Conservation (phyloP, 2,797 vertebrate genomes). For the Girardinus metallicus region DNA sequence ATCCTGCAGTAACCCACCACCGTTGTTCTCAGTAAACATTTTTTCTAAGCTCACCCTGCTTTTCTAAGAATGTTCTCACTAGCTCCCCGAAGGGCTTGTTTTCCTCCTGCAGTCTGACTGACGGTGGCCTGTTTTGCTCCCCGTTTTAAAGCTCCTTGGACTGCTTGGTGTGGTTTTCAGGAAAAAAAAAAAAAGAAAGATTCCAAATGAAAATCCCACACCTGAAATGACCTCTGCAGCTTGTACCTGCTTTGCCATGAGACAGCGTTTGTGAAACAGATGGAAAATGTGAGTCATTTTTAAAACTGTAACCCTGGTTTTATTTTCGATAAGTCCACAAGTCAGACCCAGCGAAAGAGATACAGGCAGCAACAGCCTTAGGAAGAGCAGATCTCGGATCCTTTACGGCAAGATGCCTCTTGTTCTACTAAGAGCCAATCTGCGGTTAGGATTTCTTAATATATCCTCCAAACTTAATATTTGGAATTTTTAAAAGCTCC, state of each 20-base stretch:
- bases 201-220: conserved; percentile 6
- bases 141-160: background rate
- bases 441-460: conserved; percentile 35
- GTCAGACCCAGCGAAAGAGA: conserved; percentile 5
- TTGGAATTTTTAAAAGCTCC: background rate
- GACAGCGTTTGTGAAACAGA: background rate
- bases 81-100: background rate
- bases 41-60: background rate
- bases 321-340: background rate
- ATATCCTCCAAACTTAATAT: conserved; percentile 31
- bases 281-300: background rate
- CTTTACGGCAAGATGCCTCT: conserved; percentile 44
- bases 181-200: background rate
- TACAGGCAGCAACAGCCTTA: background rate
- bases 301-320: background rate
- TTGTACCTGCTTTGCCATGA: background rate
- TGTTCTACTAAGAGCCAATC: conserved; percentile 31
- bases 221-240: background rate
- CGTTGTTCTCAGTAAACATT: background rate
- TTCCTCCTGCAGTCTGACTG: background rate
- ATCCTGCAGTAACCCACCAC: background rate
- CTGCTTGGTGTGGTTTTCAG: background rate
- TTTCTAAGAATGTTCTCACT: conserved; percentile 7
- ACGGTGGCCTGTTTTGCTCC: background rate
- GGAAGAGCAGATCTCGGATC: conserved; percentile 43